A percentile compares a stretch with the other conserved stretches of the same genome.
Conservation (phyloP, 2,797 vertebrate genomes). For the Austrolebias charrua region DNA sequence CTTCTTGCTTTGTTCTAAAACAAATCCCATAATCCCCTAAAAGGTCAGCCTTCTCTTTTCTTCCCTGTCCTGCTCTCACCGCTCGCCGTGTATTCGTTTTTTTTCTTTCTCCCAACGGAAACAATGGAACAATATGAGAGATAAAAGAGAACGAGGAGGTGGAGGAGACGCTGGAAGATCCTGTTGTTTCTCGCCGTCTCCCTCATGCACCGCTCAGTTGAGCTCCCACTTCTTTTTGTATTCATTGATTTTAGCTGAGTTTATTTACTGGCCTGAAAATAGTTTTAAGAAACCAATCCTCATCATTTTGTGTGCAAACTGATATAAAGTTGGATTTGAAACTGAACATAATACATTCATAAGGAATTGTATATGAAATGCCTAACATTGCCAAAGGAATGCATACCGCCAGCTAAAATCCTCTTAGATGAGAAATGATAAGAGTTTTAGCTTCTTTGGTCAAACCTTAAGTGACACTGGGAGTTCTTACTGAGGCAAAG, state of each 20-base stretch:
- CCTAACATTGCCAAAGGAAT: not conserved
- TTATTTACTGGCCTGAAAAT: slow-evolving; percentile 35
- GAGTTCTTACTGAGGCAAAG: too few relatives aligned
- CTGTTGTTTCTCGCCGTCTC: slow-evolving; percentile 39
- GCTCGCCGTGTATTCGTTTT: slow-evolving; percentile 38
- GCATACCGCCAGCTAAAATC: too few relatives aligned
- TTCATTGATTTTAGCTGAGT: slow-evolving; percentile 41
- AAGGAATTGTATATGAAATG: not conserved
- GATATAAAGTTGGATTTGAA: not conserved
- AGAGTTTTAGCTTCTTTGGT: too few relatives aligned
- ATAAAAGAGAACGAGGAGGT: slow-evolving; percentile 43
- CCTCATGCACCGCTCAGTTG: slow-evolving; percentile 27
- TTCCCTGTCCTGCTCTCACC: slow-evolving; percentile 33
- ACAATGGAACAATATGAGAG: slow-evolving; percentile 51
- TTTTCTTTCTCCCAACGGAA: slow-evolving; percentile 23
- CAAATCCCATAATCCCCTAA: slow-evolving; percentile 73
- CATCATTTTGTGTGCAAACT: slow-evolving; percentile 4
- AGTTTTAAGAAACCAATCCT: slow-evolving; percentile 31
- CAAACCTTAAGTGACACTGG: too few relatives aligned
- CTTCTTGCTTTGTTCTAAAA: slow-evolving; percentile 63
- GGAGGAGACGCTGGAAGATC: slow-evolving; percentile 37
- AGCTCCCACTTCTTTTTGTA: slow-evolving; percentile 24
- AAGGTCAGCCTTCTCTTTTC: slow-evolving; percentile 61
- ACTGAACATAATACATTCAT: slow-evolving; percentile 2
- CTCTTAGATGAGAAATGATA: too few relatives aligned